Percentiles rank a stretch among this genome's conserved stretches.
These are phyloP conservation scores for Phylloscopus trochilus DNA, from an alignment of 2,113 vertebrate genomes.

Conservation along the genomic window DNA sequence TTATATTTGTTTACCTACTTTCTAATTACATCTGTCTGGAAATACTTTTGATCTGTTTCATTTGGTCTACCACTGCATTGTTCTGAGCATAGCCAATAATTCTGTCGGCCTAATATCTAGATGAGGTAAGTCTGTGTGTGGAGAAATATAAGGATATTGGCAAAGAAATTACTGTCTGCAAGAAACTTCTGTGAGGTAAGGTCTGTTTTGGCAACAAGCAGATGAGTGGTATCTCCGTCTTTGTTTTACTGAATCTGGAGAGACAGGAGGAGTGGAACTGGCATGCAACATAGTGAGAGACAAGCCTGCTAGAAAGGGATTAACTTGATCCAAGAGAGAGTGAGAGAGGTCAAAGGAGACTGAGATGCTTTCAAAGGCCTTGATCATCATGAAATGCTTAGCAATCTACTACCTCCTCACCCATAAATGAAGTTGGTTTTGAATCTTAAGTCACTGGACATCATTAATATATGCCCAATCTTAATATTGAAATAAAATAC, in stretches of 20 bases:
- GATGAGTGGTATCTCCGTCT: neutral
- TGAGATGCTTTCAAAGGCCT: neutral
- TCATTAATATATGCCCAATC: neutral
- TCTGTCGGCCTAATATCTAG: neutral
- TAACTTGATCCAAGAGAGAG: neutral
- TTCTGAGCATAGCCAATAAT: neutral
- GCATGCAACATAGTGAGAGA: neutral
- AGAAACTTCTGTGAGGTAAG: constrained; percentile 49
- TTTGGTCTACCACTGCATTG: neutral
- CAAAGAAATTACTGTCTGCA: neutral
- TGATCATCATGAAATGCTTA: neutral
- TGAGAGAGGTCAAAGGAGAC: neutral
- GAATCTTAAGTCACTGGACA: neutral
- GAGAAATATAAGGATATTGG: neutral
- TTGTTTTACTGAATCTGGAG: constrained; percentile 26
- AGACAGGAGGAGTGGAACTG: constrained; percentile 20
- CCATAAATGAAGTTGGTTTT: neutral
- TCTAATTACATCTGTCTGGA: neutral
- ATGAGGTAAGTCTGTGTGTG: neutral
- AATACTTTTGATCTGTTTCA: neutral
- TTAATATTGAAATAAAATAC: neutral
- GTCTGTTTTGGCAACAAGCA: constrained; percentile 39
- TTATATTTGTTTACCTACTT: neutral
- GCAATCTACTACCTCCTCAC: neutral
- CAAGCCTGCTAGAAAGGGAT: neutral